Percentiles rank a stretch among this genome's conserved stretches.
Conservation (phyloP, 2,888 invertebrate genomes). For the Malacosoma neustria region DNA sequence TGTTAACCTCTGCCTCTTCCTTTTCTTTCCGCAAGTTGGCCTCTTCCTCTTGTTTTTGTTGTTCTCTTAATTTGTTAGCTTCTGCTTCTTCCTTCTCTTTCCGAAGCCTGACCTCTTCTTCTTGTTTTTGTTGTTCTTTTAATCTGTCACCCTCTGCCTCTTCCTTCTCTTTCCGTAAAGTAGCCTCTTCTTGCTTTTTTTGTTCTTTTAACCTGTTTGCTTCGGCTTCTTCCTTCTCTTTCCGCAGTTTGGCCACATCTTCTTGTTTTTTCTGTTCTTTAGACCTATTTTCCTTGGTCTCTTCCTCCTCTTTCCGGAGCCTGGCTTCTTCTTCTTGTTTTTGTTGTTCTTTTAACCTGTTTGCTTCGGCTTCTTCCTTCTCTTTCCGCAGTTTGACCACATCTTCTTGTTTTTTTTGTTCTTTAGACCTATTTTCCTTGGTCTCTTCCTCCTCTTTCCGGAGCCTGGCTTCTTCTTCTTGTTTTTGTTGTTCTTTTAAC, state of each 20-base stretch:
- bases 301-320: background rate
- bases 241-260: constrained; percentile 2
- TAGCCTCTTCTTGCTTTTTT: background rate
- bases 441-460: background rate
- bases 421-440: background rate
- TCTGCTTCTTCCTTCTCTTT: constrained; percentile 7
- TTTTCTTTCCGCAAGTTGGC: constrained; percentile 3
- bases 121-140: constrained; percentile 10
- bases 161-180: background rate
- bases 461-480: background rate
- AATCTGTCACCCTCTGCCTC: constrained; percentile 11
- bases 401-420: background rate
- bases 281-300: constrained; percentile 6
- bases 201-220: constrained; percentile 5
- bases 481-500: constrained; percentile 6
- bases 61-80: background rate
- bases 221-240: background rate
- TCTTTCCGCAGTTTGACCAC: background rate
- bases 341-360: background rate
- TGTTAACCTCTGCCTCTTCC: constrained; percentile 3
- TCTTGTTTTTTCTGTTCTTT: constrained; percentile 4
- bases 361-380: background rate
- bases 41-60: constrained; percentile 5
- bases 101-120: too few species aligned
- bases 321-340: background rate